Evolutionary conservation across 2,888 invertebrate genomes (phyloP), one percentile per base, ranked within the genome.

Genomic region (Drosophila merina): DNA sequence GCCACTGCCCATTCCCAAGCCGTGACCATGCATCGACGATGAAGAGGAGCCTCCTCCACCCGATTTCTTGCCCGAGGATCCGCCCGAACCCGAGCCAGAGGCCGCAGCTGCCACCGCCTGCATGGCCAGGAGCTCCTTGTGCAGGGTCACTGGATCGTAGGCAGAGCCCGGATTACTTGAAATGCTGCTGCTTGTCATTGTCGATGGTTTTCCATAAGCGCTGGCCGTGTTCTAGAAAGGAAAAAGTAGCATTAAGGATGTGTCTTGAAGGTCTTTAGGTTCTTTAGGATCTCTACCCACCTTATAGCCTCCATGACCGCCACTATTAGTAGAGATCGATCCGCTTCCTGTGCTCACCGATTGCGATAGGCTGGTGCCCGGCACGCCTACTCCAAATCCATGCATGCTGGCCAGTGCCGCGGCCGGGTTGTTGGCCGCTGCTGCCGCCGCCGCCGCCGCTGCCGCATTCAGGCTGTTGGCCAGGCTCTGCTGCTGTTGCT

Each of bases 61-160:
- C 0, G 86, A 79, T 49, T 84, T 84, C 38, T 84, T 84, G 45
- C 81, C 66, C 0, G 86, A 84, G 56, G 82, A 83, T 72, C 80
- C 80, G 52, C 79, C 79, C 8, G 83, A 77, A 4, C 74, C 79
- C 2, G 86, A 79, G 6, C 86, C 79, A 3, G 90, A 89, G 69
- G 91, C 90, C 28, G 91, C 90, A 6, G 91, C 91, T 20, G 92
- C 92, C 31, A 90, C 92, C 10, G 90, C 91, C 80, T 92, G 92
- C 92, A 92, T 92, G 57, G 92, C 92, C 67, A 92, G 77, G 54
- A 92, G 75, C 75, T 92, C 92, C 77, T 92, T 92, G 75, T 92
- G 92, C 72, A 92, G 79, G 38, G 89, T 91, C 14, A 91, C 91
- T 25, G 92, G 91, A 82, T 91, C 92, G 57, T 92, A 92, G 9